These are phyloP conservation scores for Drosophila testacea DNA, from an alignment of 2,888 invertebrate genomes.

Conservation along the genomic window DNA sequence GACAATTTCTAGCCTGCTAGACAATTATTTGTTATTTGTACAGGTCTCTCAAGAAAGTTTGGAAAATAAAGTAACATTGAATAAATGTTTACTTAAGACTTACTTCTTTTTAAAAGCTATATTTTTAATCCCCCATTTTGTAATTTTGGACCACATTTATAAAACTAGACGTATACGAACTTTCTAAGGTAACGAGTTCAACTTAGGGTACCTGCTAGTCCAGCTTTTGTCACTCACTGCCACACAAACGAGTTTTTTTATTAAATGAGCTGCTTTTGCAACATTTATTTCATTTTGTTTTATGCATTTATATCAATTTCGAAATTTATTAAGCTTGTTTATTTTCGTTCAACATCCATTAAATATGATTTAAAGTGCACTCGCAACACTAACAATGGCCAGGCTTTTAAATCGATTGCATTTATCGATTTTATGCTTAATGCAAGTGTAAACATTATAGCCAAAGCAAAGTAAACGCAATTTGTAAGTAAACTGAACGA, in stretches of 20 bases:
- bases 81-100: too few species aligned
- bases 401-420: constrained; percentile 61
- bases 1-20: too few species aligned
- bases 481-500: constrained; percentile 44
- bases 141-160: too few species aligned
- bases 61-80: too few species aligned
- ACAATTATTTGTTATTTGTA: too few species aligned
- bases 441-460: constrained; percentile 44
- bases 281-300: constrained; percentile 36
- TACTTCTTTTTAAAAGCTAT: too few species aligned
- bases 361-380: constrained; percentile 63
- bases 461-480: constrained; percentile 49
- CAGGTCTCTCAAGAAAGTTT: too few species aligned
- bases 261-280: constrained; percentile 18
- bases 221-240: background rate
- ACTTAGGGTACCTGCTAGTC: constrained; percentile 3
- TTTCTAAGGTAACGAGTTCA: too few species aligned
- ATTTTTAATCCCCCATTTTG: too few species aligned
- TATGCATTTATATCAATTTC: constrained; percentile 40
- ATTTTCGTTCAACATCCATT: constrained; percentile 44
- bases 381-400: constrained; percentile 8
- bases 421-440: constrained; percentile 56
- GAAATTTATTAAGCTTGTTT: constrained; percentile 48
- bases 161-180: too few species aligned
- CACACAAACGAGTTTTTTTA: constrained; percentile 2